Percentiles rank a stretch among this genome's conserved stretches.
These are phyloP conservation scores for Prionailurus bengalensis DNA, from an alignment of 2,113 vertebrate genomes.

Conservation along the genomic window DNA sequence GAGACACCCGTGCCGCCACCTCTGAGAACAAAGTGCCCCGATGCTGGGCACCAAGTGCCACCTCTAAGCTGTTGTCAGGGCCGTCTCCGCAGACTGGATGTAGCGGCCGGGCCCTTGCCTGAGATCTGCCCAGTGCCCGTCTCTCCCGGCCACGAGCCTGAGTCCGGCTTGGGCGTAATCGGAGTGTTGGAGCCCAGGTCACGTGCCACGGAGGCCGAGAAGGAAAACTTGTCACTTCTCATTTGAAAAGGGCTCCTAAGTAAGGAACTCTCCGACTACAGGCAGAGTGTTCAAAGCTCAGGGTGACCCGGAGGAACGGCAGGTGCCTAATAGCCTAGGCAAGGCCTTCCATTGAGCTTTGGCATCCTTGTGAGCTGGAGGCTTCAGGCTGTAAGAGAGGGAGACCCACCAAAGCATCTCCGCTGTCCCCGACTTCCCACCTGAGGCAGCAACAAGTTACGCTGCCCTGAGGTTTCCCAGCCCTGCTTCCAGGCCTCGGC, in stretches of 20 bases:
- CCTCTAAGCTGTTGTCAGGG: rapidly evolving
- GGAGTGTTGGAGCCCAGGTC: neutral
- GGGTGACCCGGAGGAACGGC: neutral
- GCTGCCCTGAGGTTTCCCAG: neutral
- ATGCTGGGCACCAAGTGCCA: neutral
- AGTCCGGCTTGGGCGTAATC: neutral
- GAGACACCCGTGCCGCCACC: rapidly evolving
- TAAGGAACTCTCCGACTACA: neutral
- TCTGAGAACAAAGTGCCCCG: neutral
- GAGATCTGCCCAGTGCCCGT: rapidly evolving
- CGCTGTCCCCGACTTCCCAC: neutral
- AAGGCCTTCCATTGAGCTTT: neutral
- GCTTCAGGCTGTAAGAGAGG: neutral
- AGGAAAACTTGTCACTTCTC: neutral
- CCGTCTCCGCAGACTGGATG: neutral
- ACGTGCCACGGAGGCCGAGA: neutral
- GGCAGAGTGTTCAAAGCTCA: neutral
- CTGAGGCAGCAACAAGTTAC: neutral
- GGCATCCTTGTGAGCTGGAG: neutral
- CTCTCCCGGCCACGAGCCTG: neutral
- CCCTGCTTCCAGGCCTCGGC: neutral
- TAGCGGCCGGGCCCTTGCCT: neutral
- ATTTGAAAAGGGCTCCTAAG: neutral
- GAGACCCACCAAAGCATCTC: rapidly evolving
- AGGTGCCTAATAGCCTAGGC: neutral